A percentile compares a stretch with the other conserved stretches of the same genome.
Conservation (phyloP, 2,797 vertebrate species). For the Pangasius macronema region DNA sequence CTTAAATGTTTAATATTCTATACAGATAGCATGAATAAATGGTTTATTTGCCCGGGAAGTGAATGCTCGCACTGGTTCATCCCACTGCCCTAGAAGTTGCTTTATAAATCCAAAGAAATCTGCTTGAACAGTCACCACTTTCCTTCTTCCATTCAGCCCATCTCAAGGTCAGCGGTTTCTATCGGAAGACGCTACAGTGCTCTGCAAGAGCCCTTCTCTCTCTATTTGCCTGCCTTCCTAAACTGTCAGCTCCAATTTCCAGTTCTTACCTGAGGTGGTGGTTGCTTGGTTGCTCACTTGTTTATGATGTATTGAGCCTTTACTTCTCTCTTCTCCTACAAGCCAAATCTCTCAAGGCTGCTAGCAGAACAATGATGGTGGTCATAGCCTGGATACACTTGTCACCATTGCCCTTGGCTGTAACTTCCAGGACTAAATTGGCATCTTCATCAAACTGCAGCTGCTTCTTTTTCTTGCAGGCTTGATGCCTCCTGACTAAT, state of each 20-base stretch:
- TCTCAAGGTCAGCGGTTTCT: background rate
- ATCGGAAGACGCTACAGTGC: background rate
- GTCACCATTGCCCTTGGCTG: constrained; percentile 8
- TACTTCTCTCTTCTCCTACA: background rate
- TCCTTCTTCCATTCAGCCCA: background rate
- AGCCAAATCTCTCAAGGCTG: background rate
- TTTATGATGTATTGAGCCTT: constrained; percentile 17
- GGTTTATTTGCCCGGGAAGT: background rate
- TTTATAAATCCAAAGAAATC: background rate
- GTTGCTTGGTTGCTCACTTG: constrained; percentile 15
- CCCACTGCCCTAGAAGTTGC: background rate
- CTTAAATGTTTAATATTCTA: background rate
- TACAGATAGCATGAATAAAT: background rate
- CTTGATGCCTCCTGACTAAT: background rate
- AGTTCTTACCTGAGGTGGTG: constrained; percentile 9
- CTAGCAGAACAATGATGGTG: constrained; percentile 2
- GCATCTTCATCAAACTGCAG: constrained; percentile 2
- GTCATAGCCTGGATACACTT: constrained; percentile 1
- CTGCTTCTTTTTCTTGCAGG: background rate
- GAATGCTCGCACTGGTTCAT: background rate
- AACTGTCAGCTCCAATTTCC: background rate
- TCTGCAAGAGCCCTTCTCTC: background rate
- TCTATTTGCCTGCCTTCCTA: background rate
- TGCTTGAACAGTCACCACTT: background rate
- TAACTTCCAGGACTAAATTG: background rate